These are phyloP conservation scores for Volucella bombylans DNA, from an alignment of 2,888 invertebrate species.

Conservation along the genomic window DNA sequence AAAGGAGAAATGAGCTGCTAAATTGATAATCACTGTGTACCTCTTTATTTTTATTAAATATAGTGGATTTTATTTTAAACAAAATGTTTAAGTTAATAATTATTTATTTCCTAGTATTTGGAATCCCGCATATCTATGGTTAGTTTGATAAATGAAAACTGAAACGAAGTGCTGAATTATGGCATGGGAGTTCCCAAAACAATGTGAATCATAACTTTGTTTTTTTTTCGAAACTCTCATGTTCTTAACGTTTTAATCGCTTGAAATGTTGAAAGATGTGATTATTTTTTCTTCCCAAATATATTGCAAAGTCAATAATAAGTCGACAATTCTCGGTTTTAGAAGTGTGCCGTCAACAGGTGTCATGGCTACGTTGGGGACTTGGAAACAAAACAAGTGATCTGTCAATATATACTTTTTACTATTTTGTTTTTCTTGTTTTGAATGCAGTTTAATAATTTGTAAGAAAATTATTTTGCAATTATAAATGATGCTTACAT, in stretches of 20 bases:
- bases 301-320: not conserved
- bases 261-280: not conserved
- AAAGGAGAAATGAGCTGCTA: slow-evolving; percentile 34
- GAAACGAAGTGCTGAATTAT: not conserved
- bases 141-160: slow-evolving; percentile 41
- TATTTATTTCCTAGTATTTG: slow-evolving; percentile 16
- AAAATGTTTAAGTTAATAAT: slow-evolving; percentile 47
- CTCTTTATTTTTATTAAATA: slow-evolving; percentile 23
- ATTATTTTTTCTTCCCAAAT: too few relatives aligned
- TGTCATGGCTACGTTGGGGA: slow-evolving; percentile 51
- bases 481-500: not conserved
- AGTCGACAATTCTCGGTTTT: not conserved
- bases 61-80: slow-evolving; percentile 49
- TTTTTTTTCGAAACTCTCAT: not conserved
- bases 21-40: slow-evolving; percentile 25
- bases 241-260: not conserved
- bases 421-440: not conserved
- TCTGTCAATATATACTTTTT: not conserved
- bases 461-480: too few relatives aligned
- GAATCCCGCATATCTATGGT: slow-evolving; percentile 39
- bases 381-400: slow-evolving; percentile 22
- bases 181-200: slow-evolving; percentile 18
- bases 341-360: slow-evolving; percentile 47
- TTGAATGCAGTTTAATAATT: not conserved
- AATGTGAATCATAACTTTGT: slow-evolving; percentile 41